Percentiles rank a stretch among this genome's conserved stretches.
phyloP scores from a whole-genome alignment of 2,888 invertebrate genomes.

The Drosophila cognata region DNA sequence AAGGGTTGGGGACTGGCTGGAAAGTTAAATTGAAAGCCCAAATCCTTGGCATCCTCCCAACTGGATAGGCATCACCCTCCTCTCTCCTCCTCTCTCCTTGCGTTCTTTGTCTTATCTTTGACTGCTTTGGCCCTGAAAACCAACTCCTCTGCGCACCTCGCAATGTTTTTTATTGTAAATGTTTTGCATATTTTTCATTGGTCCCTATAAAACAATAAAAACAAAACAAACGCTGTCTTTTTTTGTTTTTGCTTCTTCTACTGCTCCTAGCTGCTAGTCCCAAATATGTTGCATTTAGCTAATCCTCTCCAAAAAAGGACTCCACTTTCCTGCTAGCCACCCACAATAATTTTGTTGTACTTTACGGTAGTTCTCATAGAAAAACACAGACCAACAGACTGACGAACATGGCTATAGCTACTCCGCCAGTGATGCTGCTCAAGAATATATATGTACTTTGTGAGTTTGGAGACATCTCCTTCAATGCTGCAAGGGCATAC shows the following conservation, averaged over 20 bases:
- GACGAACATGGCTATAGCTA: neutral
- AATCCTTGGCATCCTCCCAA: constrained; percentile 46
- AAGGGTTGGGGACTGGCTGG: constrained; percentile 6
- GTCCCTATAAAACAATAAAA: constrained; percentile 36
- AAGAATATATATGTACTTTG: neutral
- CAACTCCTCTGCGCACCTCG: neutral
- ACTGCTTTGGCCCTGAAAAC: constrained; percentile 16
- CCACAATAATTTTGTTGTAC: neutral
- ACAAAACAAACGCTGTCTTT: constrained; percentile 15
- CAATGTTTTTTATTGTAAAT: constrained; percentile 69
- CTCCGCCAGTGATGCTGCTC: neutral
- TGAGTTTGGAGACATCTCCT: neutral
- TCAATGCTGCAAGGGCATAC: neutral
- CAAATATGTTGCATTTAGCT: constrained; percentile 1
- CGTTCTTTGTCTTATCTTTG: constrained; percentile 45
- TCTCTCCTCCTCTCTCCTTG: neutral
- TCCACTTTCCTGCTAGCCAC: neutral
- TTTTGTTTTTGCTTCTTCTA: neutral
- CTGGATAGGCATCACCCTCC: constrained; percentile 22
- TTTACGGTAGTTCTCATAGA: neutral
- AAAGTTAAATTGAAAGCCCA: constrained; percentile 64
- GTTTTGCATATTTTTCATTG: constrained; percentile 78
- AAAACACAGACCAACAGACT: neutral
- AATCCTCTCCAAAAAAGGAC: neutral
- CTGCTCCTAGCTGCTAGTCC: neutral